Evolutionary conservation across 2,797 vertebrate genomes (phyloP).

Genomic region (Acanthurus lineatus): DNA sequence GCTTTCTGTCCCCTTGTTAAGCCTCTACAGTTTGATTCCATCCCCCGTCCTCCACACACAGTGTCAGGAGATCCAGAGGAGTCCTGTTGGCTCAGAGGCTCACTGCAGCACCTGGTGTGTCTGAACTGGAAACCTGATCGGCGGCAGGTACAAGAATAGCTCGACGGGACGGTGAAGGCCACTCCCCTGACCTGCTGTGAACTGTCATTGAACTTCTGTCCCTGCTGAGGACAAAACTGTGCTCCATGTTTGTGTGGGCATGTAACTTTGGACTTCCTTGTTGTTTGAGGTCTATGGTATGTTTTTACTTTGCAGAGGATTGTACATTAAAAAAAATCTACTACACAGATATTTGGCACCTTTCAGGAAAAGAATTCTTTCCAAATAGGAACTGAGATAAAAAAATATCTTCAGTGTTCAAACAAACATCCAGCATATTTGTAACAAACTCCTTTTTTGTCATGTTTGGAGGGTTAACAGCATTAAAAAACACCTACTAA

Average conservation of each 20-base stretch:
- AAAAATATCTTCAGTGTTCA: not conserved
- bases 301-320: not conserved
- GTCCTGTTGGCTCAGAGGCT: conserved; percentile 23
- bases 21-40: conserved; percentile 17
- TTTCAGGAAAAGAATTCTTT: not conserved
- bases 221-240: conserved; percentile 21
- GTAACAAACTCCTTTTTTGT: not conserved
- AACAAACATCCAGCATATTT: not conserved
- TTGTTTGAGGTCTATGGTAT: not conserved
- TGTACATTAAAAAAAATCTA: not conserved
- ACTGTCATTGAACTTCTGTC: conserved; percentile 58
- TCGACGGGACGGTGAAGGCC: conserved; percentile 43
- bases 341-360: not conserved
- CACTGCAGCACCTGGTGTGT: conserved; percentile 63
- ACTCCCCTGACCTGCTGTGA: conserved; percentile 64
- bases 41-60: not conserved
- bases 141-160: conserved; percentile 84
- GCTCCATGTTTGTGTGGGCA: not conserved
- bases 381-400: not conserved
- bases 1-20: conserved; percentile 18
- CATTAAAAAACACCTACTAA: no score
- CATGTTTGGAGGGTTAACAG: no score
- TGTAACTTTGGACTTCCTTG: not conserved
- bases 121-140: conserved; percentile 76
- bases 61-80: conserved; percentile 30